These are phyloP conservation scores for Biston stratarius DNA, from an alignment of 2,888 invertebrate genomes.

Conservation along the genomic window DNA sequence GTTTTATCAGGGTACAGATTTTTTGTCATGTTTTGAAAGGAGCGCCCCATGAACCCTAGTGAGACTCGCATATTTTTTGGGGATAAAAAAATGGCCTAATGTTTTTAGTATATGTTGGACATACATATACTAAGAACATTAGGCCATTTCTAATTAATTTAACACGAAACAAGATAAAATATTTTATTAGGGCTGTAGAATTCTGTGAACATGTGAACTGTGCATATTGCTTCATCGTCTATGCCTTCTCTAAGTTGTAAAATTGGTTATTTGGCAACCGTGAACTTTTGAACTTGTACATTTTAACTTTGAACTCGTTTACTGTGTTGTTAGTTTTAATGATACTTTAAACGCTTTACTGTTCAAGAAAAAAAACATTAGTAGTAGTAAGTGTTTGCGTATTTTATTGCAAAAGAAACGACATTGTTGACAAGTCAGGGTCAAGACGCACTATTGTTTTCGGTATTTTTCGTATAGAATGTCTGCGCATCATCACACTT, in stretches of 20 bases:
- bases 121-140: too few relatives aligned
- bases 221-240: constrained; percentile 14
- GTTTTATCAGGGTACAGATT: too few relatives aligned
- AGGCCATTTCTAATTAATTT: neutral
- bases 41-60: too few relatives aligned
- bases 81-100: too few relatives aligned
- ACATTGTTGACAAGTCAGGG: constrained; percentile 1
- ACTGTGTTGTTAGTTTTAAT: neutral
- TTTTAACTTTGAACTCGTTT: neutral
- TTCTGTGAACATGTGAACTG: too few relatives aligned
- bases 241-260: constrained; percentile 8
- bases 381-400: neutral
- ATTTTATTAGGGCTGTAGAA: too few relatives aligned
- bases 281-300: constrained; percentile 22
- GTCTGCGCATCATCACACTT: neutral
- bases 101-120: too few relatives aligned
- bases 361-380: neutral
- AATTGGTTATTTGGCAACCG: constrained; percentile 15
- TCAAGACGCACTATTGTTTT: neutral
- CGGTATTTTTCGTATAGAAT: neutral
- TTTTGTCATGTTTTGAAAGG: neutral
- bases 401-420: constrained; percentile 7
- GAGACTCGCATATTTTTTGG: too few relatives aligned
- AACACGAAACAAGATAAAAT: neutral
- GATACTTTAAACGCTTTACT: neutral